Base-by-base conservation (phyloP, 35 echinoderm and acorn worm species). In the Chiridota heheva region DNA sequence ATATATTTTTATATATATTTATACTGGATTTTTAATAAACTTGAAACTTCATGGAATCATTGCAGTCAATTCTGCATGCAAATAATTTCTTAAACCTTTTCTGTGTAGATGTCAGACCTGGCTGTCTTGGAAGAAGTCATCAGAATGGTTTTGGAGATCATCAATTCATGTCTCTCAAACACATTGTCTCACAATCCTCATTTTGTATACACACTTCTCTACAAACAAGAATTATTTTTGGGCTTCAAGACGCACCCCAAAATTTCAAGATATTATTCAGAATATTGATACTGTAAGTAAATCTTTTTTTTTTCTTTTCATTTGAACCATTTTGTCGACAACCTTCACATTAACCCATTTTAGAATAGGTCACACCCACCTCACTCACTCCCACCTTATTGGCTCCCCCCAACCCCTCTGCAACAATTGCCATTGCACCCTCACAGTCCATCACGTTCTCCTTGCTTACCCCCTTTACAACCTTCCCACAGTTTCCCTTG, bases 211-310 rank as follows among this genome's bases (percentile, higher is more conserved):
- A 98, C 95, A 44, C 64, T 98, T 51, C 95, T 98, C 53, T 98
- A 98, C 75, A 98, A 98, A 68, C 81, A 89, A 33, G 85, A 98
- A 17, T 76, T 91, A 0, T 91, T 98, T 62, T 72, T 75, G 0
- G 81, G 84, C 56, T 98, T 98, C 73, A 98, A 91, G 74, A 74
- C 84, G n/a, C 85, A 91, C 72, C 80, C 95, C 32, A n/a, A 98
- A 91, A 61, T 91, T 98, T 57, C 89, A 98, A 30, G 95, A 98
- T 42, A 98, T 91, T 55, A 98, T 98, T 33, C 89, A 91, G 65
- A 98, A 98, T 76, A 98, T 98, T 76, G 95, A 98, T 60, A 91
- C 95, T 5, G 95, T 98, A 57, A 92, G 95, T 87, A 37, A 22
- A 53, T 22, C 10, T 53, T 10, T 53, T 10, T 53, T 22, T 53